phyloP scores from a whole-genome alignment of 2,797 vertebrate genomes.

The Labroides dimidiatus region DNA sequence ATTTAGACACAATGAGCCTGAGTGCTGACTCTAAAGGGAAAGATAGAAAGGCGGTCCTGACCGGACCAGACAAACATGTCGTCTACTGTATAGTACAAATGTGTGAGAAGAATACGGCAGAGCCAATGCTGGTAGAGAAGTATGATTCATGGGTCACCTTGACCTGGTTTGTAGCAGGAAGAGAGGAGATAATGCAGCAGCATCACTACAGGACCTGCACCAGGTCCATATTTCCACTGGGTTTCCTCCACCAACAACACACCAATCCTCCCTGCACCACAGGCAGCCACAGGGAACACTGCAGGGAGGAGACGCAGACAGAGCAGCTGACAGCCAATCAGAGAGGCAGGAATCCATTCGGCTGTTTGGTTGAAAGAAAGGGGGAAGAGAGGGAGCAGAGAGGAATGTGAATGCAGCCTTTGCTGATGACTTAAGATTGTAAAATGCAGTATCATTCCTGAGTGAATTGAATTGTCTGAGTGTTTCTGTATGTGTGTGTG shows the following conservation, averaged over 20 bases:
- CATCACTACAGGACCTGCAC: constrained; percentile 54
- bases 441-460: constrained; percentile 76
- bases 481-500: constrained; percentile 31
- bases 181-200: constrained; percentile 59
- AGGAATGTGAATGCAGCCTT: constrained; percentile 54
- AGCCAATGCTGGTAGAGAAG: constrained; percentile 29
- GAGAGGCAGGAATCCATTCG: constrained; percentile 44
- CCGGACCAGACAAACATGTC: constrained; percentile 30
- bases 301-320: constrained; percentile 46
- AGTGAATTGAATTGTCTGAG: constrained; percentile 52
- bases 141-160: constrained; percentile 76
- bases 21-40: constrained; percentile 46
- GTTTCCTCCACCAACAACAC: constrained; percentile 55
- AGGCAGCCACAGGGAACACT: constrained; percentile 40
- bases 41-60: constrained; percentile 19
- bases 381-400: constrained; percentile 23
- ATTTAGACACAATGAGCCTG: constrained; percentile 45
- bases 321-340: constrained; percentile 65
- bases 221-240: constrained; percentile 58
- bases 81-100: constrained; percentile 23
- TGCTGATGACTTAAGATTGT: constrained; percentile 67
- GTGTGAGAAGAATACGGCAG: constrained; percentile 25
- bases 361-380: constrained; percentile 35
- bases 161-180: constrained; percentile 75
- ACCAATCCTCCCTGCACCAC: constrained; percentile 44